phyloP scores from a whole-genome alignment of 2,113 vertebrate genomes.

The Nannospalax galili region DNA sequence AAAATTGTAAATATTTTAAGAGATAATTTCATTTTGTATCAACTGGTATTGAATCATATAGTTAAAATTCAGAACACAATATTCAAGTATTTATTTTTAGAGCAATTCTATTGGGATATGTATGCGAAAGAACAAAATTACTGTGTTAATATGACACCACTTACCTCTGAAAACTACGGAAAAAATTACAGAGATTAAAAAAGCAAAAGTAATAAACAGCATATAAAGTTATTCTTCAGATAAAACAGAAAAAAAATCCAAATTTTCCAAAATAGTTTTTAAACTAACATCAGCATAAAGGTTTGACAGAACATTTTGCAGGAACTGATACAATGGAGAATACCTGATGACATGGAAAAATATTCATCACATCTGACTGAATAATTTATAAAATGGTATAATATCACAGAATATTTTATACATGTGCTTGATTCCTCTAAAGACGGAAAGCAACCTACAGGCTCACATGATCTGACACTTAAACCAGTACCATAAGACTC shows the following conservation, averaged over 20 bases:
- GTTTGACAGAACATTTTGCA: not conserved
- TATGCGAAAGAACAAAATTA: slow-evolving; percentile 16
- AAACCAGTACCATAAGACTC: not conserved
- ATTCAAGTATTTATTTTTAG: not conserved
- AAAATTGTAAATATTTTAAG: slow-evolving; percentile 5
- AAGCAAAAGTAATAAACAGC: not conserved
- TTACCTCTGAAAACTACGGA: slow-evolving; percentile 4
- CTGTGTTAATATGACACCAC: not conserved
- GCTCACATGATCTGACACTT: not conserved
- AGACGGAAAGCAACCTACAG: not conserved
- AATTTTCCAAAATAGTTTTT: not conserved
- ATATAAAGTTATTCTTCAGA: not conserved
- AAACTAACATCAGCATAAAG: not conserved
- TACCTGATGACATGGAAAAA: not conserved
- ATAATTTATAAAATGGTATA: not conserved
- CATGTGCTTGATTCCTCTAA: too few relatives aligned
- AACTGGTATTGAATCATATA: not conserved
- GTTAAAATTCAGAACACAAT: slow-evolving; percentile 33
- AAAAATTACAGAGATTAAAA: not conserved
- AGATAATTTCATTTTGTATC: not conserved
- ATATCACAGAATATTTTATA: not conserved
- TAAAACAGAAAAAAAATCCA: not conserved
- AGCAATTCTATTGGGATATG: not conserved
- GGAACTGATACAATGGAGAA: not conserved
- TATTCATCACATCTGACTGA: not conserved